phyloP scores from a whole-genome alignment of 1,140 invertebrate species.

The Hyphantria cunea region DNA sequence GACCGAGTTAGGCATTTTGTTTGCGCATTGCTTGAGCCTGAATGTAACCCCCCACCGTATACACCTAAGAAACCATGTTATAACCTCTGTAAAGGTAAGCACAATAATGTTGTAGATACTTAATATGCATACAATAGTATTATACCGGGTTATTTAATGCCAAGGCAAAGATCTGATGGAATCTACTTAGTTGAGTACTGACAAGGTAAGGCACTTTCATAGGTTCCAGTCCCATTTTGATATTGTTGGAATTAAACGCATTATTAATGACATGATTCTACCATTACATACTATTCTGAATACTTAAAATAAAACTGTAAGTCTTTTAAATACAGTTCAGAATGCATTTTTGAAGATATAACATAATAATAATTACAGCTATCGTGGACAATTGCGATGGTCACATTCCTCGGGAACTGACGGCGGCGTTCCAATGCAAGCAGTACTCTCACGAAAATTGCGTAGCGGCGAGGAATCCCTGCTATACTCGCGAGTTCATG shows the following conservation, averaged over 20 bases:
- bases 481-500: slow-evolving; percentile 82
- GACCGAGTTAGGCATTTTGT: slow-evolving; percentile 83
- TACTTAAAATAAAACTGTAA: no score
- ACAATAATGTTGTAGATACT: background rate
- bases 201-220: no score
- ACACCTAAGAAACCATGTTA: slow-evolving; percentile 84
- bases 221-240: no score
- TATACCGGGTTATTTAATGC: no score
- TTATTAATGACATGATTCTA: no score
- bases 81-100: slow-evolving; percentile 85
- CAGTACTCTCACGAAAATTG: slow-evolving; percentile 83
- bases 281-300: no score
- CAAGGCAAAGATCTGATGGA: no score
- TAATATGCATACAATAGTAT: no score
- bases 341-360: slow-evolving; percentile 3
- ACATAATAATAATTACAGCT: slow-evolving; percentile 49
- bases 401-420: slow-evolving; percentile 81
- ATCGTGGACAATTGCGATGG: slow-evolving; percentile 84
- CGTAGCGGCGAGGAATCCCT: slow-evolving; percentile 72
- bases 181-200: no score
- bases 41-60: slow-evolving; percentile 83
- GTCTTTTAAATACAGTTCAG: background rate
- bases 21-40: slow-evolving; percentile 85
- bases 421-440: slow-evolving; percentile 81
- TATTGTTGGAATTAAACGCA: no score